phyloP scores from a whole-genome alignment of 2,797 vertebrate genomes.

The Garrulus glandarius region DNA sequence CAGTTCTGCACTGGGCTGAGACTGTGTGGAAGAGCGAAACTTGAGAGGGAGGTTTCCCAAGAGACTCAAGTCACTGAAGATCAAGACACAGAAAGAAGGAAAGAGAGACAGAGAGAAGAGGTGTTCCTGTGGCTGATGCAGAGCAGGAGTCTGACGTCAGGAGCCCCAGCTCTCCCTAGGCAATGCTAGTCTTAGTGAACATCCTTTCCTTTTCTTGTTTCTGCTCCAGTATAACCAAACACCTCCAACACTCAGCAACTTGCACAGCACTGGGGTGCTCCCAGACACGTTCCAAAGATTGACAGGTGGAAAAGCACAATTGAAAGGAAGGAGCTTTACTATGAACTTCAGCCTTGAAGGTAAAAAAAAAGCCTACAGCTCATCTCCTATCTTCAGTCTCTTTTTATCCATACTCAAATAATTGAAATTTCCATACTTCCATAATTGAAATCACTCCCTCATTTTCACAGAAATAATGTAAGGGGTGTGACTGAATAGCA shows the following conservation, averaged over 20 bases:
- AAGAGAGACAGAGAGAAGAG: neutral
- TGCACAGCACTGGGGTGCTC: neutral
- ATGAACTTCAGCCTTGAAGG: neutral
- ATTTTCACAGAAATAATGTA: constrained; percentile 3
- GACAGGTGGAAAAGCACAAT: neutral
- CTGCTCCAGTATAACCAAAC: neutral
- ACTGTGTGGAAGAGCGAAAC: neutral
- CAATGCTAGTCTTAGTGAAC: neutral
- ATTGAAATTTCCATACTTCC: neutral
- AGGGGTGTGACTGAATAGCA: constrained; percentile 40
- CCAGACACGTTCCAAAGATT: neutral
- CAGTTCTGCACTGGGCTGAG: neutral
- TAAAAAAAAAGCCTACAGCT: neutral
- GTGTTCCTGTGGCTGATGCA: neutral
- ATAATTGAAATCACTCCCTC: constrained; percentile 21
- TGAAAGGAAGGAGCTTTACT: neutral
- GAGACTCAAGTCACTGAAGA: neutral
- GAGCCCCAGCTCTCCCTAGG: neutral
- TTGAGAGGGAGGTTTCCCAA: neutral
- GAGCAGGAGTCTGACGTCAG: neutral
- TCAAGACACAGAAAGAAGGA: neutral
- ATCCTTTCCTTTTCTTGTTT: neutral
- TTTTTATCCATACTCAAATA: neutral
- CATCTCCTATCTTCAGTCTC: neutral
- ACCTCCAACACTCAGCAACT: neutral